Evolutionary conservation across 2,113 vertebrate species (phyloP).

Genomic region (Ptyas mucosa): DNA sequence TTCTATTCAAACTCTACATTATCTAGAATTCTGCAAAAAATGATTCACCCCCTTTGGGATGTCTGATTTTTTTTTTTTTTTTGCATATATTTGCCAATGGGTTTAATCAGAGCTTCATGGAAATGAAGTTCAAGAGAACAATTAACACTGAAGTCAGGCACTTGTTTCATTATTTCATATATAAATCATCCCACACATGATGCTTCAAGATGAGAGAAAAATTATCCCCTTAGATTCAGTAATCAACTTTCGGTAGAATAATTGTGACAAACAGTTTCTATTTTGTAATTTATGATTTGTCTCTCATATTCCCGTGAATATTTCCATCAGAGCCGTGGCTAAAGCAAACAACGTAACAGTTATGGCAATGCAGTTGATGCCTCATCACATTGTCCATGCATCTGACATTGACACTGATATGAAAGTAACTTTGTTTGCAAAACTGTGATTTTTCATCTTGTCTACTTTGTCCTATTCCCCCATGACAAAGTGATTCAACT

Average conservation of each 20-base stretch:
- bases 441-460: neutral
- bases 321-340: neutral
- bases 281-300: neutral
- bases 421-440: neutral
- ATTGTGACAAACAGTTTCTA: neutral
- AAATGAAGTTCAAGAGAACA: neutral
- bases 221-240: neutral
- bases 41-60: neutral
- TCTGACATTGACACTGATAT: neutral
- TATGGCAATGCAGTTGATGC: neutral
- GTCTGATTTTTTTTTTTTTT: neutral
- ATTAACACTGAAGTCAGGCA: neutral
- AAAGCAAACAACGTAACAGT: neutral
- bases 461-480: neutral
- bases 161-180: neutral
- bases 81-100: neutral
- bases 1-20: neutral
- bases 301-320: neutral
- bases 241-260: neutral
- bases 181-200: neutral
- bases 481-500: neutral
- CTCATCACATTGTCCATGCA: neutral
- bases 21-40: neutral
- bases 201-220: neutral
- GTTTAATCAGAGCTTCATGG: neutral